These are phyloP conservation scores for Lysandra bellargus DNA, from an alignment of 2,888 invertebrate genomes.

Conservation along the genomic window DNA sequence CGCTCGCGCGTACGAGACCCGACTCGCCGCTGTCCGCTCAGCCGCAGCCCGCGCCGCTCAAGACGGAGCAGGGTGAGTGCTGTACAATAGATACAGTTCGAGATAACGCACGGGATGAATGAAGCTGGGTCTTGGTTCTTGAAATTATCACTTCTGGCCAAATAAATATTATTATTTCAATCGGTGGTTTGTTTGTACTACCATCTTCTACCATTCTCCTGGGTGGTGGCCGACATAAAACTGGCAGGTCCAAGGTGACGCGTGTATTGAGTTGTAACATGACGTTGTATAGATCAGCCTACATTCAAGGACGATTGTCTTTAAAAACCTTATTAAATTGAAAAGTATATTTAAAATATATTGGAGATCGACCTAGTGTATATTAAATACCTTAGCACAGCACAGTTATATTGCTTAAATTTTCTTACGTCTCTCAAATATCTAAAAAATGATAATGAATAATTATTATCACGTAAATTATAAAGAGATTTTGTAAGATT, in stretches of 20 bases:
- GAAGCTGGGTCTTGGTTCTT: background rate
- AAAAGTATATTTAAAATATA: too few species aligned
- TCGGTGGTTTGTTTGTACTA: conserved; percentile 22
- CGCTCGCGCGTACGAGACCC: conserved; percentile 79
- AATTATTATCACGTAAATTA: too few species aligned
- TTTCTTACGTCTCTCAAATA: too few species aligned
- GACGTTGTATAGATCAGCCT: conserved; percentile 56
- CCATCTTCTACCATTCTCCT: background rate
- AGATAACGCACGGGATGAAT: too few species aligned
- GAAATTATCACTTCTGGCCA: background rate
- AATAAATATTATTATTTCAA: background rate
- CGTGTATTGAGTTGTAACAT: conserved; percentile 49
- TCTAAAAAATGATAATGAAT: too few species aligned
- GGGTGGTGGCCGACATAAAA: conserved; percentile 51
- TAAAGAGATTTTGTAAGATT: too few species aligned
- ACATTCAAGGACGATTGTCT: conserved; percentile 45
- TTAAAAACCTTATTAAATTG: too few species aligned
- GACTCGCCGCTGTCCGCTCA: conserved; percentile 79
- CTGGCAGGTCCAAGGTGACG: conserved; percentile 56
- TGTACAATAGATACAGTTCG: too few species aligned
- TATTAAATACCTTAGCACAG: too few species aligned
- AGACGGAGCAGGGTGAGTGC: conserved; percentile 58
- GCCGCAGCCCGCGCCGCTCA: conserved; percentile 50
- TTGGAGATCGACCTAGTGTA: too few species aligned
- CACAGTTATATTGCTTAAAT: too few species aligned